phyloP scores from a whole-genome alignment of 2,888 invertebrate species.

The Andrena flavipes region DNA sequence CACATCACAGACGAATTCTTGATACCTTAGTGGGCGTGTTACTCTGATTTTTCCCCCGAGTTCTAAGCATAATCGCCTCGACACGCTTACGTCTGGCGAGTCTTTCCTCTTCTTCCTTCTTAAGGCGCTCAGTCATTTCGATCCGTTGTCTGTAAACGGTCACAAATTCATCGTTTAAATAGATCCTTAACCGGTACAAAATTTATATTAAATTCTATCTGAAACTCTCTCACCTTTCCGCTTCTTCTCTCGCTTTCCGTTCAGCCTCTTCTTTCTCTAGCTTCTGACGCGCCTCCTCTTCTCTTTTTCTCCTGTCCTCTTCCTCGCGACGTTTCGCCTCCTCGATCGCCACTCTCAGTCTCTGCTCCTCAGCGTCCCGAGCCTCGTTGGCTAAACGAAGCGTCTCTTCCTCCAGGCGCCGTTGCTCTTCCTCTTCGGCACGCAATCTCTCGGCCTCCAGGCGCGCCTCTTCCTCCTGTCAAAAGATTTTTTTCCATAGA shows the following conservation, averaged over 20 bases:
- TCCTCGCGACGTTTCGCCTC: constrained; percentile 92
- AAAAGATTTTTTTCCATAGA: background rate
- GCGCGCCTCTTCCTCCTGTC: constrained; percentile 89
- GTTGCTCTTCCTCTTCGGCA: constrained; percentile 94
- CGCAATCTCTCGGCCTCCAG: constrained; percentile 90
- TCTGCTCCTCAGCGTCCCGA: constrained; percentile 93
- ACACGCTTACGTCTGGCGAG: constrained; percentile 95
- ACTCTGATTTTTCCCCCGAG: constrained; percentile 87
- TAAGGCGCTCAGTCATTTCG: constrained; percentile 93
- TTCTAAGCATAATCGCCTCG: constrained; percentile 96
- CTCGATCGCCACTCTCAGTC: constrained; percentile 89
- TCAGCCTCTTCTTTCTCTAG: constrained; percentile 92
- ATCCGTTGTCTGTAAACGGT: constrained; percentile 87
- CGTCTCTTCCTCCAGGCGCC: constrained; percentile 92
- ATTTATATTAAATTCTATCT: background rate
- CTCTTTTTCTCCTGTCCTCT: constrained; percentile 90
- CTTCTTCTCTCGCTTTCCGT: constrained; percentile 93
- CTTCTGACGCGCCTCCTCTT: constrained; percentile 88
- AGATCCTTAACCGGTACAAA: background rate
- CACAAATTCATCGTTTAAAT: background rate
- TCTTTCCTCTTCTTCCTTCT: constrained; percentile 95
- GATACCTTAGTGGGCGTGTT: constrained; percentile 85
- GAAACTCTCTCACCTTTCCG: constrained; percentile 87
- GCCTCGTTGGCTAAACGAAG: constrained; percentile 92
- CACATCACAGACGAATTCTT: background rate